Evolutionary conservation across 2,113 vertebrate species (phyloP), one percentile per base, ranked within the genome.

Genomic region (Physeter macrocephalus): DNA sequence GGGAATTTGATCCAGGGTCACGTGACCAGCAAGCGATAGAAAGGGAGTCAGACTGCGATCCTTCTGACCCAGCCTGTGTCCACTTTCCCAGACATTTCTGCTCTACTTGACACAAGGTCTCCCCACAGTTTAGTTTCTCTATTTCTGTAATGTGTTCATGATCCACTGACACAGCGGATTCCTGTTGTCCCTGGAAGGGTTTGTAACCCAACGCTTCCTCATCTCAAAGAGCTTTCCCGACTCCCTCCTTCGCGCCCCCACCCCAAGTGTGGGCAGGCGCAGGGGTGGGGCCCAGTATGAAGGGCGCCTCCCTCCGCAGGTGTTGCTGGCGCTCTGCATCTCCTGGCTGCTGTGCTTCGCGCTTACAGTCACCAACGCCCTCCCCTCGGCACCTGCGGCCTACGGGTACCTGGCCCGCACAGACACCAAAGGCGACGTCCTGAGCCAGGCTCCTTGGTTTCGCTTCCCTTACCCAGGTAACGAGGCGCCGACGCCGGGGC

Each of bases 381-480:
- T 99, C 66, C 99, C 99, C 6, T 81, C 93, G 1, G 98, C 98
- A 13, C 98, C 99, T 31, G n/a, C 97, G 0, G 82, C 94, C 67
- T 99, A 99, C 0, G 99, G 99, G 52, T 99, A 99, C 97, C 94
- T 98, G 96, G 99, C 99, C 87, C 99, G 99, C 46, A 99, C 99
- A 0, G 99, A 99, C 95, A 97, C 98, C 57, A 99, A 99, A 85
- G 99, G 99, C 57, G 97, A 98, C 0, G 99, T 99, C 52, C 97
- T 99, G 34, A 96, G 96, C 59, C 98, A 94, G 96, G 99, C 99
- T 75, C 99, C 99, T 3, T 99, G 99, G 99, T 99, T 99, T 96
- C 99, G 98, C 25, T 98, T 99, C 95, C 99, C 99, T 46, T 99
- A 99, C 93, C 99, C 99, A 98, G 99, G 99, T 99, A 98, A 81